Base-by-base conservation (phyloP, 2,797 vertebrate species). In the Chanos chanos region DNA sequence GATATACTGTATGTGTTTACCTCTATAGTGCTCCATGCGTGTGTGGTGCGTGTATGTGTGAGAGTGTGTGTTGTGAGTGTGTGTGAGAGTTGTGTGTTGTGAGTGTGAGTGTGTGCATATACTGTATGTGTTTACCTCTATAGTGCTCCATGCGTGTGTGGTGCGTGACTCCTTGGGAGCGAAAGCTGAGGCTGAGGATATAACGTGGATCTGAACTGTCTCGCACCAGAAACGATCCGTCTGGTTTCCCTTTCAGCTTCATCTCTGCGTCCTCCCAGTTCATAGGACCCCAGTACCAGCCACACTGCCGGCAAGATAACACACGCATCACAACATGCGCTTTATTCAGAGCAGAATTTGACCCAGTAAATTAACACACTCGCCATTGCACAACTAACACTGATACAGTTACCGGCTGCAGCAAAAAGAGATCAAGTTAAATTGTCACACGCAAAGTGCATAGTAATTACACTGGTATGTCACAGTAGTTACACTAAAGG, bases 261-360 rank as follows among this genome's bases (percentile, higher is more conserved):
- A 98, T 93, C 86, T 98, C 96, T 0, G 96, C 96, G 0, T 98
- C 95, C 77, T 98, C 95, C 95, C 95, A 97, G 79, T 95, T 98
- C 95, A 97, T 97, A 0, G 95, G 95, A 0, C 95, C 95, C 95
- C 95, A 98, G 74, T 98, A 98, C 95, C 95, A 98, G 16, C 95
- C 95, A 0, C 95, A 97, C 94, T 96, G n/a, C n/a, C n/a, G n/a
- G 63, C 34, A 30, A 53, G 43, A 15, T 49, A 7, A 49, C 33
- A 62, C 2, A 6, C n/a, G n/a, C n/a, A n/a, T n/a, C n/a, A n/a
- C n/a, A n/a, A n/a, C n/a, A n/a, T n/a, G n/a, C n/a, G n/a, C n/a
- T n/a, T n/a, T n/a, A n/a, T n/a, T n/a, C n/a, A n/a, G n/a, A n/a
- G n/a, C n/a, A n/a, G n/a, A n/a, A n/a, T n/a, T n/a, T n/a, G n/a